These are phyloP conservation scores for Microtus californicus DNA, from an alignment of 2,797 vertebrate genomes.

Conservation along the genomic window DNA sequence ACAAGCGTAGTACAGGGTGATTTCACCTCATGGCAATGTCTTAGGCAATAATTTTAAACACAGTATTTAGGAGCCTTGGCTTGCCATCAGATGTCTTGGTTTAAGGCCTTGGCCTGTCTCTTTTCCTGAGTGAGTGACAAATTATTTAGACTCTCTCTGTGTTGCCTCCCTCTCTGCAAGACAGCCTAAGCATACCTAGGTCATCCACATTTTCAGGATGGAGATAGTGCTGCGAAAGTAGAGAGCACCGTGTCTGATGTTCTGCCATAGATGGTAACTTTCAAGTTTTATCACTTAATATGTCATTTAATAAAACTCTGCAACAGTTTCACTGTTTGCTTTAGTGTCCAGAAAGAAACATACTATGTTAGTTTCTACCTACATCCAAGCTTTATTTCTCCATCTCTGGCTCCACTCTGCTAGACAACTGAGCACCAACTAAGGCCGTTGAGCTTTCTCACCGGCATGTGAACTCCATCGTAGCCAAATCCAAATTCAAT, in stretches of 20 bases:
- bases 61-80: not conserved
- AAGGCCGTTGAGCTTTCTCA: slow-evolving; percentile 13
- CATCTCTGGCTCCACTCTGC: not conserved
- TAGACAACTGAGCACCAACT: not conserved
- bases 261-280: not conserved
- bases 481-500: not conserved
- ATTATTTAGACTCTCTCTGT: not conserved
- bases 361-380: slow-evolving; percentile 36
- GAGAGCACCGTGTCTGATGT: not conserved
- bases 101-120: not conserved
- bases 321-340: slow-evolving; percentile 22
- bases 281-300: slow-evolving; percentile 16
- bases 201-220: not conserved
- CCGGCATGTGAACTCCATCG: not conserved
- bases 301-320: not conserved
- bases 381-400: slow-evolving; percentile 30
- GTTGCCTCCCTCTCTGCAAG: not conserved
- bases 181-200: slow-evolving; percentile 12
- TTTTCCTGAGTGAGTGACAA: not conserved
- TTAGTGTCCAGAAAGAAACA: slow-evolving; percentile 39
- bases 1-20: not conserved
- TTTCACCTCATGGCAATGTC: not conserved
- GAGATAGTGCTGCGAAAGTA: not conserved
- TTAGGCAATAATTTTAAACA: not conserved
- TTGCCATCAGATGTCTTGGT: not conserved